Evolutionary conservation across 2,888 invertebrate genomes (phyloP).

Genomic region (Ophion ellenae): DNA sequence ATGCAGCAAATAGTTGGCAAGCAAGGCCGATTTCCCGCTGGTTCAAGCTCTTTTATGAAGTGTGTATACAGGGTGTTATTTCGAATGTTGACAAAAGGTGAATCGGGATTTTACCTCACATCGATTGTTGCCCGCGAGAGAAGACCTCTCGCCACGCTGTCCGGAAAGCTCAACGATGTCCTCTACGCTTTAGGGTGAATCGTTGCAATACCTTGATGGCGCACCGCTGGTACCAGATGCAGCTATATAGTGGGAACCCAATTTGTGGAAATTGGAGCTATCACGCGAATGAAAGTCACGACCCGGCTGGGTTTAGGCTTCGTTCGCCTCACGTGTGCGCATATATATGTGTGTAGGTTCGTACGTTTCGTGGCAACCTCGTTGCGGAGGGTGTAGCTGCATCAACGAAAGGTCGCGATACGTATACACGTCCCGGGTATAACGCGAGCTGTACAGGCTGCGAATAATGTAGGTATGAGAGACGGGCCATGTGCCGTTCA

Average conservation of each 20-base stretch:
- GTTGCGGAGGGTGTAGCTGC: not conserved
- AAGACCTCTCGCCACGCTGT: not conserved
- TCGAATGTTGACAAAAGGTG: not conserved
- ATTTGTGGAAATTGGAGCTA: slow-evolving; percentile 32
- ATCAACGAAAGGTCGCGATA: not conserved
- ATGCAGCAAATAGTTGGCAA: not conserved
- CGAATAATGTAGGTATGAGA: slow-evolving; percentile 29
- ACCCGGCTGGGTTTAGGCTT: slow-evolving; percentile 8
- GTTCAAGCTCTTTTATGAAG: not conserved
- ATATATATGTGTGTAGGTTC: not conserved
- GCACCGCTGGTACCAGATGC: slow-evolving; percentile 8
- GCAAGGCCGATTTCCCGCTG: not conserved
- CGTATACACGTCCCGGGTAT: not conserved
- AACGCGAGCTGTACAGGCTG: not conserved
- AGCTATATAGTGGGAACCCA: not conserved
- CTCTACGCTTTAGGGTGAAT: not conserved
- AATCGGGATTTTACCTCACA: not conserved
- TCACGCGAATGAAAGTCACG: slow-evolving; percentile 19
- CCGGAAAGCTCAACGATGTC: not conserved
- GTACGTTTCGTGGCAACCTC: not conserved
- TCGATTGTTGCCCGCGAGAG: not conserved
- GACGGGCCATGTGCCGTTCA: not conserved
- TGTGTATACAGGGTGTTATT: not conserved
- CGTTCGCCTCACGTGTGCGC: not conserved
- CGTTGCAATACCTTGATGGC: not conserved